Evolutionary conservation across 2,113 vertebrate species (phyloP), one percentile per base, ranked within the genome.

Genomic region (Passer domesticus): DNA sequence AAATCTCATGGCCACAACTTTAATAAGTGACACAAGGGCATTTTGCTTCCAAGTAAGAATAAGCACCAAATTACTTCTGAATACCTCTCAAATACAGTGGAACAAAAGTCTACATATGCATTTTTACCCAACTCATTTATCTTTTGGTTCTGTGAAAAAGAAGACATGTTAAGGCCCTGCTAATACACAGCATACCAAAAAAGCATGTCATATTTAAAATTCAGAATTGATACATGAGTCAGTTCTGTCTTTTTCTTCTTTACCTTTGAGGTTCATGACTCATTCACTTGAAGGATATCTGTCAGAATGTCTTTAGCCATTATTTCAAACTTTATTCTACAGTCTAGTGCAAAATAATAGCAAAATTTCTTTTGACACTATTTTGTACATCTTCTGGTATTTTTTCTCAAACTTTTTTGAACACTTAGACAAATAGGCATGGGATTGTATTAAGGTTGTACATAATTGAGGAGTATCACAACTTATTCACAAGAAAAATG

Each of bases 181-280:
- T 87, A 74, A 88, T 77, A 50, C 12, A 59, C 19, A 55, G 30
- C 59, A 37, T 44, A 63, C 47, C 46, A 50, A 91, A 85, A 55
- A 50, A 83, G 12, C 63, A 55, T 62, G 24, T 59, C 25, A 25
- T 60, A 43, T 66, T 67, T 91, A 64, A 91, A 92, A 93, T 67
- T 77, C 67, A 80, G 82, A 94, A 88, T 59, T 82, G 60, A 85
- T 79, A 20, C 2, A 69, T 69, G 77, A 95, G 21, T 91, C 93
- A 94, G 30, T 50, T 84, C 64, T 89, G 37, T 49, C 69, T 87
- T 93, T 92, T 66, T 27, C 83, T 84, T 82, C 67, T 91, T 78
- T 49, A 73, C 35, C 56, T 80, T 78, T 35, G 35, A 69, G 31
- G 25, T 88, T 88, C 63, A 41, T 91, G 74, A 88, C 49, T 90